Base-by-base conservation (phyloP, 92 coral and sea anemone genomes). In the Zoanthus sociatus region DNA sequence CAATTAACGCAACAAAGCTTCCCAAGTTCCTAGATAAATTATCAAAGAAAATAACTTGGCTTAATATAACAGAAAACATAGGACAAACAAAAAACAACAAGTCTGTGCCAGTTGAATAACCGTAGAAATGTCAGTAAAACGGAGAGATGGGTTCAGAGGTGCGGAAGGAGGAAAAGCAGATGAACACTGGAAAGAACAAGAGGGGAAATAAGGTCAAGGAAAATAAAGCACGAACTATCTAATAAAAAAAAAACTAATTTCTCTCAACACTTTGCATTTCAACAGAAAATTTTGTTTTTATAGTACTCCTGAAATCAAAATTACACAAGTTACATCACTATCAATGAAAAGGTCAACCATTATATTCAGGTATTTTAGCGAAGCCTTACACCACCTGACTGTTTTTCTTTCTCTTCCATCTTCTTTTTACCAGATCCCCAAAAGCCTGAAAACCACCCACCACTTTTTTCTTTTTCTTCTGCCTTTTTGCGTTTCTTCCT, bases 401-500 rank as follows among this genome's bases (percentile, higher is more conserved):
- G 74, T 9, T 93, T 92, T 58, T 83, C 68, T 79, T 89, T 82
- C 16, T 87, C 82, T 44, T 90, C 92, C 54, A 86, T 89, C 14
- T 88, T 89, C 79, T 95, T 95, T 45, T 87, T 90, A 9, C 92
- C 89, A 64, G 93, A 91, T 63, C 99, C 97, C 92, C 90, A 97
- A 87, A 97, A 66, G 90, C 97, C 64, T 46, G 98, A 97, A 86
- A 97, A 93, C 79, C 74, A 85, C 0, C 98, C 94, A 6, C 93
- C 90, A 21, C 79, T 88, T 85, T 94, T 90, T 50, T 92, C 87
- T 74, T 95, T 97, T 78, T 97, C 95, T 71, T 94, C 93, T 16
- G 94, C 96, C 53, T 92, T 93, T 76, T 89, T 94, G 84, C 90
- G 95, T 87, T 95, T 97, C 82, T 92, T 95, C 89, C 94, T 91